Base-by-base conservation (phyloP, 2,797 vertebrate genomes). In the Acrossocheilus fasciatus region DNA sequence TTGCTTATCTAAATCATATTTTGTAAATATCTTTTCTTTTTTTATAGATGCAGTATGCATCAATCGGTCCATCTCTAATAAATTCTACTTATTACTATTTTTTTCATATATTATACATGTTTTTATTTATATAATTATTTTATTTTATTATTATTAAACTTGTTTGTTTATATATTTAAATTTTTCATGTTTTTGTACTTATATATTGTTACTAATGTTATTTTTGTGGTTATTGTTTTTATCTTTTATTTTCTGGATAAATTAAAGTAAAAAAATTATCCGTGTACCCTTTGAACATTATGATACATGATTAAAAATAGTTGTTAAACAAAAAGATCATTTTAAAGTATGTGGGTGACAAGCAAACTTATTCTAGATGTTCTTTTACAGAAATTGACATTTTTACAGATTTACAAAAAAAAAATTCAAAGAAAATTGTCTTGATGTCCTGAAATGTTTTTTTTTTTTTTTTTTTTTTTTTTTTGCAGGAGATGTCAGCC, bases 401-500 rank as follows among this genome's bases (percentile, higher is more conserved):
- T 20, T 54, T 20, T 54, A 18, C 50, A 52, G 17, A 18, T 54
- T 54, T 76, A 30, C 1, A 30, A 30, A 30, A 30, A 30, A 30
- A 30, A 30, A 30, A 30, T 1, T 1, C 4, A 4, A 43, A 50
- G 15, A 26, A 1, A 47, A 14, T 47, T 8, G 12, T 73, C 41
- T 7, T 74, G 1, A 15, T 50, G 47, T 50, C 47, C 47, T 45
- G n/a, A 47, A 36, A 76, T 14, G 6, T n/a, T 26, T 1, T 34
- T 3, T 0, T 70, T 3, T n/a, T 10, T 11, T n/a, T 26, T 1
- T 34, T 3, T 0, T 70, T 3, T n/a, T 10, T 11, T 4, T 59
- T 14, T 80, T 7, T 81, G 18, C 88, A 98, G 98, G 97, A 47
- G 98, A 99, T 88, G 89, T 99, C 91, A 99, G 96, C 87, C 98